Conservation (phyloP, 2,797 vertebrate genomes). For the Liparis tanakae region DNA sequence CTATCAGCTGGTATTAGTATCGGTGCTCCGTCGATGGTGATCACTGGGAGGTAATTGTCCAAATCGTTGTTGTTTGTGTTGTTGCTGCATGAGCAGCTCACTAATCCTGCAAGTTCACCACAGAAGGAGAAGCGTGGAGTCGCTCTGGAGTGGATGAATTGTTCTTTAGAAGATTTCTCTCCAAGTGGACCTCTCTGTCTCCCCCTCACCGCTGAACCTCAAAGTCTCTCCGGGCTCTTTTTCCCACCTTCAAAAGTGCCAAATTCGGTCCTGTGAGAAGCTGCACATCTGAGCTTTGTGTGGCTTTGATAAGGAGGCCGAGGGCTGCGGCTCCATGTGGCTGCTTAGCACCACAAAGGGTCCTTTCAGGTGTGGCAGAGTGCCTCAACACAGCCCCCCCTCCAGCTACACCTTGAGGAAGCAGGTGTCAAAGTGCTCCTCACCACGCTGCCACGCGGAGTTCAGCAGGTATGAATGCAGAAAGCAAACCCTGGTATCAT, state of each 20-base stretch:
- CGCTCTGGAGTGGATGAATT: not conserved
- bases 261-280: constrained; percentile 30
- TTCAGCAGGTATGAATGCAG: not conserved
- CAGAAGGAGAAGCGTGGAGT: not conserved
- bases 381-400: not conserved
- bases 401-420: constrained; percentile 8
- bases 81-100: constrained; percentile 38
- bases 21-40: constrained; percentile 40
- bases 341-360: constrained; percentile 48
- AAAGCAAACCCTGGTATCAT: constrained; percentile 11
- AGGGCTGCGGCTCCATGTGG: constrained; percentile 12
- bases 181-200: not conserved
- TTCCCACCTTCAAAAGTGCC: constrained; percentile 23
- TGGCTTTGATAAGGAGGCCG: constrained; percentile 48
- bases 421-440: constrained; percentile 46
- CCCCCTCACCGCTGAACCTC: constrained; percentile 23
- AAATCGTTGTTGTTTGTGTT: constrained; percentile 43
- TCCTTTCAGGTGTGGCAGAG: constrained; percentile 59
- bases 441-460: constrained; percentile 14
- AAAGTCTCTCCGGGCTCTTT: constrained; percentile 30
- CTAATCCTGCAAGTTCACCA: not conserved
- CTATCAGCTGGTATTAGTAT: constrained; percentile 32
- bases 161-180: not conserved
- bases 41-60: constrained; percentile 50
- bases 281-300: constrained; percentile 34